Evolutionary conservation across 2,888 invertebrate genomes (phyloP), one percentile per base, ranked within the genome.

Genomic region (Bombylius discolor): DNA sequence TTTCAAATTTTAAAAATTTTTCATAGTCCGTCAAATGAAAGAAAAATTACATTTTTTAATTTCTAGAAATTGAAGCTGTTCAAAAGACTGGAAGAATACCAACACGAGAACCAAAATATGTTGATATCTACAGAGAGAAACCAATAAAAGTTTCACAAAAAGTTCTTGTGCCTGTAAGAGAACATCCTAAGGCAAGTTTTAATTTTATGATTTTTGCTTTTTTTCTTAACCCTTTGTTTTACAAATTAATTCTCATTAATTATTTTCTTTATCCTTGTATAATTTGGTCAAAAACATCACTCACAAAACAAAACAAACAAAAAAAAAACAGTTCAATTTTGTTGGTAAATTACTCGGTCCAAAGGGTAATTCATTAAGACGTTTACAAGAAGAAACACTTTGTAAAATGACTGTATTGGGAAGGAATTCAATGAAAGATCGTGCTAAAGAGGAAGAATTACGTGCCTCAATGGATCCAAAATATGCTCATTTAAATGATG

Each of bases 321-420:
- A 34, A 34, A 34, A 34, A 62, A 78, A 78, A 32, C 77, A 94
- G 93, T 93, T 93, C 71, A 95, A 95, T 75, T 95, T 95, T 75
- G 93, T 95, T 59, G 95, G 95, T 7, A 93, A 94, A 76, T 78
- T 95, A 51, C 78, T 95, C 64, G 95, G 95, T 1, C 95, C 94
- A 8, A 94, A 93, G 74, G 95, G 94, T 45, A 91, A 89, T 73
- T 91, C 93, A 11, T 81, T 95, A 81, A 92, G 93, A 69, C 83
- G 90, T 58, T 77, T 95, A 49, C 94, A 95, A 73, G 93, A 94
- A 67, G 92, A 93, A 68, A 94, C 95, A 5, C 88, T 92, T 81
- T 93, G 93, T 69, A 93, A 93, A 77, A 94, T 95, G 91, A 90
- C 94, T 11, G 89, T 95, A 32, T 79, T 95, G 8, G 95, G 95